phyloP scores from a whole-genome alignment of 2,113 vertebrate species.

The Chaetodon trifascialis region DNA sequence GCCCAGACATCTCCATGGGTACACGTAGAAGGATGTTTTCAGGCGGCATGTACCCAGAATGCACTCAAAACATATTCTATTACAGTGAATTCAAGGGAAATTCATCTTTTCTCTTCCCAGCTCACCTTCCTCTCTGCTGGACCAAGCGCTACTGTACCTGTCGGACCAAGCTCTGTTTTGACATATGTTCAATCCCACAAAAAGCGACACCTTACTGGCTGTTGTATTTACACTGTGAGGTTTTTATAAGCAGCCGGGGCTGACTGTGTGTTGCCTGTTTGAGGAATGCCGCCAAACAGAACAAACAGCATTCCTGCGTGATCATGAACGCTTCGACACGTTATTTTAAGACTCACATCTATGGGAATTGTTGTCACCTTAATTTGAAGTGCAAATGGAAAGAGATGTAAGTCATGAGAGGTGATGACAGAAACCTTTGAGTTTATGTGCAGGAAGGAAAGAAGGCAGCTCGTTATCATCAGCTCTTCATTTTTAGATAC shows the following conservation, averaged over 20 bases:
- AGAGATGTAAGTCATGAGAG: neutral
- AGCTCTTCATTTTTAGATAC: neutral
- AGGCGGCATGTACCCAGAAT: constrained; percentile 26
- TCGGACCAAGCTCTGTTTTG: neutral
- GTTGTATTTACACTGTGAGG: constrained; percentile 14
- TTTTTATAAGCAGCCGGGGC: constrained; percentile 17
- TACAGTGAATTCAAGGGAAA: neutral
- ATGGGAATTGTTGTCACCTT: constrained; percentile 24
- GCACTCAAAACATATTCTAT: constrained; percentile 2
- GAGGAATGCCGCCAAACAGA: constrained; percentile 80
- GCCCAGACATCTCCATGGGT: constrained; percentile 49
- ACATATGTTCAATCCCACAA: neutral
- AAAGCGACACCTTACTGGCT: constrained; percentile 1
- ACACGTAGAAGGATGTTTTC: constrained; percentile 21
- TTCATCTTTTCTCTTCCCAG: neutral
- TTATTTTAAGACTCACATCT: constrained; percentile 49
- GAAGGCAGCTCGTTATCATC: neutral
- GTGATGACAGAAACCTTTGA: neutral
- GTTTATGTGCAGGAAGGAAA: neutral
- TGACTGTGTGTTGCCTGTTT: constrained; percentile 10
- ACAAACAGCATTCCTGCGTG: constrained; percentile 72
- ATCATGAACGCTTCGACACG: neutral
- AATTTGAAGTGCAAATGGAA: neutral
- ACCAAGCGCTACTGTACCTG: neutral
- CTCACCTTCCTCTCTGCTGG: neutral